Evolutionary conservation across 2,113 vertebrate species (phyloP).

Genomic region (Labrus mixtus): DNA sequence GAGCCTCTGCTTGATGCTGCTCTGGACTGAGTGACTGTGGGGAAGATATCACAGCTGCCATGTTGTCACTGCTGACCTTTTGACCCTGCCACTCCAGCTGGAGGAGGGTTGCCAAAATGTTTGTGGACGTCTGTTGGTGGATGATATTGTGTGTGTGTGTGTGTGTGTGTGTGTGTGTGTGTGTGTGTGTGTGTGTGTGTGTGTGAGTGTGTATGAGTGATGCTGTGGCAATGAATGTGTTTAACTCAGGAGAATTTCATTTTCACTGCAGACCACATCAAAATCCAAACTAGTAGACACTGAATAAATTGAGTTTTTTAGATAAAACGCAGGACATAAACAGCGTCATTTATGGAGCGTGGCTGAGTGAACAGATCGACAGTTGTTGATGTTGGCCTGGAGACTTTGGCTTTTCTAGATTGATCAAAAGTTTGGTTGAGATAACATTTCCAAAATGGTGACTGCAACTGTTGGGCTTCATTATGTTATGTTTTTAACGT

Average conservation of each 20-base stretch:
- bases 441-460: no score
- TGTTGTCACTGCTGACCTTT: slow-evolving; percentile 72
- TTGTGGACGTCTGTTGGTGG: slow-evolving; percentile 36
- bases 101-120: slow-evolving; percentile 47
- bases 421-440: no score
- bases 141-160: not conserved
- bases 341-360: no score
- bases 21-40: slow-evolving; percentile 38
- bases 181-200: no score
- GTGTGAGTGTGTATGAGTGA: not conserved
- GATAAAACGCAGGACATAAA: not conserved
- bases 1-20: slow-evolving; percentile 49
- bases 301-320: no score
- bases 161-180: not conserved
- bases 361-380: no score
- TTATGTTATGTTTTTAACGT: no score
- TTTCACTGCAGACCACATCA: not conserved
- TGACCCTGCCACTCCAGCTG: slow-evolving; percentile 70
- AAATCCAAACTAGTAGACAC: not conserved
- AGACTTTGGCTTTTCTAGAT: no score
- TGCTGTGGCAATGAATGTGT: slow-evolving; percentile 16
- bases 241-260: slow-evolving; percentile 11
- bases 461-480: no score
- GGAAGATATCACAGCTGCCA: slow-evolving; percentile 69
- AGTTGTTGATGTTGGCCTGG: no score